Evolutionary conservation across 30 jellyfish, hydroid and myxozoan species (phyloP), one percentile per base, ranked within the genome.

Genomic region (Hydra vulgaris): DNA sequence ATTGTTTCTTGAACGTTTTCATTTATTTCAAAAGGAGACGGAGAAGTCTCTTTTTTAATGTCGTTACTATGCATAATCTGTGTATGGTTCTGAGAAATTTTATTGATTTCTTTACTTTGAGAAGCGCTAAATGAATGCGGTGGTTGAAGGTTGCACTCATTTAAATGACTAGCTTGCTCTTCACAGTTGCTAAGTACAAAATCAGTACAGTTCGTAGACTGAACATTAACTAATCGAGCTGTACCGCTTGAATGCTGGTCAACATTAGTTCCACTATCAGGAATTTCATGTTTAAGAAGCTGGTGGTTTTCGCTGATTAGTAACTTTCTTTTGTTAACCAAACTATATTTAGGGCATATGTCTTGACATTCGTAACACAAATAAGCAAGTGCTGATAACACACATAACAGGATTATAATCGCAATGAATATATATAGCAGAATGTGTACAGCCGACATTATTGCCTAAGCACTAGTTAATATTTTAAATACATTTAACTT

Each of bases 371-470:
- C 25, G 26, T 75, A 70, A 7, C 17, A 23, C 17, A 75, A 25
- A 75, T 75, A 75, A 70, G 56, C 56, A 1, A 20, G 71, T n/a
- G 56, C 54, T 1, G 83, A 75, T 25, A 75, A 22, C 0, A 75
- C 1, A 25, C 83, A 75, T 0, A 75, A 25, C 16, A 75, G 71
- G 20, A 25, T 70, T 25, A 75, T 53, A 4, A 75, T 26, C 24
- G 83, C 83, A 53, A 75, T 26, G 67, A 75, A 75, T 22, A 26
- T 26, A 16, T 75, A 75, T 71, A 75, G 56, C 70, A 75, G 72
- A 0, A 75, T 25, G 1, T 25, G 56, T 0, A 75, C 54, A 7
- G 83, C 26, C 70, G 83, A 75, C 83, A 75, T 75, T 23, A 4
- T 73, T 23, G 12, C 25, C 12, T 12, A 40, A 40, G 12, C 12